A percentile compares a stretch with the other conserved stretches of the same genome.
Evolutionary conservation across 2,113 vertebrate species (phyloP).

Genomic region (Cathartes aura): DNA sequence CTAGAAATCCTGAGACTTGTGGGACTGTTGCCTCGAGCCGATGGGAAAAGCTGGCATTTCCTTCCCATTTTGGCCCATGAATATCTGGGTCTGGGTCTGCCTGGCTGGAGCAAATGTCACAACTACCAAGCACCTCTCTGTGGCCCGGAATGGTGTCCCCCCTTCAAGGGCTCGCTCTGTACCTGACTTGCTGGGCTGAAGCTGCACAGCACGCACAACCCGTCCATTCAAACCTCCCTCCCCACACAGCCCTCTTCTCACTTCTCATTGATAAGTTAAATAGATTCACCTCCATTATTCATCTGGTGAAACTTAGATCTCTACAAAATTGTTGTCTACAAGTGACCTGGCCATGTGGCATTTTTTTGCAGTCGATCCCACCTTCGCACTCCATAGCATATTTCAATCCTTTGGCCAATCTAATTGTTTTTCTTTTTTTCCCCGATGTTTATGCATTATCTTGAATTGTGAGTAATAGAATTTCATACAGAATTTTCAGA

Average conservation of each 20-base stretch:
- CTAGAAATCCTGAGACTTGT: not conserved
- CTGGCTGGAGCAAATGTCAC: not conserved
- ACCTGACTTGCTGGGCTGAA: not conserved
- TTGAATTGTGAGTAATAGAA: not conserved
- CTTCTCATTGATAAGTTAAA: not conserved
- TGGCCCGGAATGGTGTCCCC: not conserved
- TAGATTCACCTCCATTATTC: not conserved
- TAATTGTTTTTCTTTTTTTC: not conserved
- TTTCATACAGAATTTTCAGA: not conserved
- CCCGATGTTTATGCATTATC: not conserved
- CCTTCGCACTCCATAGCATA: not conserved
- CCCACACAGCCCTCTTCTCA: accelerated
- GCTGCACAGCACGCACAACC: not conserved
- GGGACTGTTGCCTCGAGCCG: not conserved
- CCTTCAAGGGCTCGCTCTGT: not conserved
- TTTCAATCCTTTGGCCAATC: not conserved
- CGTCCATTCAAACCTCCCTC: not conserved
- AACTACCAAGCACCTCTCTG: too few species aligned
- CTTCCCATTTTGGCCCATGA: not conserved
- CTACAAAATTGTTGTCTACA: not conserved
- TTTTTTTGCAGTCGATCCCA: not conserved
- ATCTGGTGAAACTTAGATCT: not conserved
- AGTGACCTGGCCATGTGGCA: not conserved
- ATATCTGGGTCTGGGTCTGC: not conserved
- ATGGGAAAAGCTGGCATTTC: not conserved